Conservation (phyloP, 2,888 invertebrate species). For the Silvanus unidentatus region DNA sequence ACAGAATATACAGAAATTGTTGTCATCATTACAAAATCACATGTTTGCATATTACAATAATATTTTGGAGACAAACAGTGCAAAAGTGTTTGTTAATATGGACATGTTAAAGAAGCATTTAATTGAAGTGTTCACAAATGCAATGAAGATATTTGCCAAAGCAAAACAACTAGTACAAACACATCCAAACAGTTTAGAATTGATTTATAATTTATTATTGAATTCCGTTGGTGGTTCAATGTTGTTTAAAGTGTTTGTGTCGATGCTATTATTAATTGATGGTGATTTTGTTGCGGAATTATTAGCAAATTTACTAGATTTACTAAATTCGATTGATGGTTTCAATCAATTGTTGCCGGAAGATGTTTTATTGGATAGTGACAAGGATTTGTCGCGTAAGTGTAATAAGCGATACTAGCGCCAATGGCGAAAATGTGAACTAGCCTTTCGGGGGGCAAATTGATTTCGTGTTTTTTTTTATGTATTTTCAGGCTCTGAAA, state of each 20-base stretch:
- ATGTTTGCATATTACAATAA: conserved; percentile 50
- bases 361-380: conserved; percentile 38
- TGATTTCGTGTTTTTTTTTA: conserved; percentile 18
- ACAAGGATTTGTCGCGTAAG: conserved; percentile 31
- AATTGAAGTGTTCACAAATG: conserved; percentile 35
- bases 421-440: background rate
- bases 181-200: conserved; percentile 40
- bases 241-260: conserved; percentile 53
- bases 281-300: conserved; percentile 35
- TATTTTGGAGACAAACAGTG: conserved; percentile 10
- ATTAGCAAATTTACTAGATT: conserved; percentile 40
- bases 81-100: conserved; percentile 19
- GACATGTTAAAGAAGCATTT: conserved; percentile 36
- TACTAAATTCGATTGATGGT: conserved; percentile 43
- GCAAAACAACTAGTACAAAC: conserved; percentile 39
- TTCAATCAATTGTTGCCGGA: conserved; percentile 44
- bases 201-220: conserved; percentile 48
- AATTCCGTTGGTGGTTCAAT: conserved; percentile 55
- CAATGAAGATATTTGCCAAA: conserved; percentile 37
- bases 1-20: conserved; percentile 48
- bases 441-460: no score
- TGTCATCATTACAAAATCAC: conserved; percentile 56
- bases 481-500: conserved; percentile 50
- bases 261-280: conserved; percentile 52
- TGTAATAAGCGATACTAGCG: no score